Evolutionary conservation across 1,140 invertebrate genomes (phyloP).

Genomic region (Agrypnia vestita): DNA sequence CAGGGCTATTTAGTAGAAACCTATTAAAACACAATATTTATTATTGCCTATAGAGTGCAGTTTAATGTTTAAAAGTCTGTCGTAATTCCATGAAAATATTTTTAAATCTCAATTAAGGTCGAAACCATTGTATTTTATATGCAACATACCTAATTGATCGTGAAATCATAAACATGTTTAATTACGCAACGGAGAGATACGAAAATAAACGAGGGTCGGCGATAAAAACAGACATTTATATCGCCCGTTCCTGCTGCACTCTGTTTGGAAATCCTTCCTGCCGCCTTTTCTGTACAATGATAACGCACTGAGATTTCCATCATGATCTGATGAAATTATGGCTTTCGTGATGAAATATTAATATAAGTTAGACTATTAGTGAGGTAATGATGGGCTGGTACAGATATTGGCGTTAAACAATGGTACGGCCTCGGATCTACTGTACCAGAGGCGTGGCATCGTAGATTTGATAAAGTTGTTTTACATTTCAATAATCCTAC

Average conservation of each 20-base stretch:
- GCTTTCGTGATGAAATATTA: neutral
- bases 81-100: no score
- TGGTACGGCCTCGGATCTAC: neutral
- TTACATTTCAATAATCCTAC: no score
- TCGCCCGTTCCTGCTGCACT: neutral
- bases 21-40: neutral
- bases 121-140: no score
- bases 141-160: no score
- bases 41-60: neutral
- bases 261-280: constrained; percentile 6
- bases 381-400: neutral
- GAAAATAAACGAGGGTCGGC: no score
- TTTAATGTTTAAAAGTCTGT: neutral
- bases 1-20: no score
- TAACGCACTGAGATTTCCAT: constrained; percentile 6
- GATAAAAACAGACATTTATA: no score
- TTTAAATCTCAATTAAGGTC: no score
- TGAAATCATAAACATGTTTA: no score
- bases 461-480: no score
- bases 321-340: constrained; percentile 4
- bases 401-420: neutral
- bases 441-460: neutral
- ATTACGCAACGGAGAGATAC: no score
- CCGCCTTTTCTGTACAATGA: neutral
- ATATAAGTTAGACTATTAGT: neutral